Base-by-base conservation (phyloP, 2,797 vertebrate genomes). In the Poecilia picta region DNA sequence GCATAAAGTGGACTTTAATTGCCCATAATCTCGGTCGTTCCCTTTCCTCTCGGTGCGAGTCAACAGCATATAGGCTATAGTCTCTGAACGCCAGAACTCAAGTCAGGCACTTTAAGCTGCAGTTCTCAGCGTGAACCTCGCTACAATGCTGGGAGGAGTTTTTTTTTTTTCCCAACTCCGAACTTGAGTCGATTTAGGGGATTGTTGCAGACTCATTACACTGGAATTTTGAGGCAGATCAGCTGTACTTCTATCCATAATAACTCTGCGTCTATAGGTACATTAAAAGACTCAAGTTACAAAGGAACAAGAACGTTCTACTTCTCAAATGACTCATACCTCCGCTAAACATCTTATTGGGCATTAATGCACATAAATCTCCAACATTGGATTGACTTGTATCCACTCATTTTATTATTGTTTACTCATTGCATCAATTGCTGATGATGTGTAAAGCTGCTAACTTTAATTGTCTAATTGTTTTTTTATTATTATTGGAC, bases 1-100 rank as follows among this genome's bases (percentile, higher is more conserved):
- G 92, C 88, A 94, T 93, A 93, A 91, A 92, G 87, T 90, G 90
- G 89, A 83, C 91, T 92, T 94, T 95, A 94, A 94, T 92, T 94
- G 92, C 90, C 90, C 81, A 86, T 93, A 92, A 92, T 93, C 92
- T 92, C 88, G 76, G 90, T 86, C 79, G 85, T 89, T 92, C 89
- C 84, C 86, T 84, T 82, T 88, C 80, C 87, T 89, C 89, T 86
- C 83, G 83, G 85, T 77, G 82, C 86, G 87, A 90, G 84, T 90
- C 90, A 91, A 91, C 91, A 90, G 90, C 90, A 73, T 87, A 78
- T 77, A 10, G 10, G n/a, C n/a, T n/a, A n/a, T n/a, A 88, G 83
- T 73, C 87, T 82, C 74, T 78, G 80, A 84, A 92, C 88, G 81
- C 86, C 87, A 90, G 92, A 87, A 83, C 83, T 84, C 62, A 81